A percentile compares a stretch with the other conserved stretches of the same genome.
These are phyloP conservation scores for Ibidorhyncha struthersii DNA, from an alignment of 2,113 vertebrate genomes.

Conservation along the genomic window DNA sequence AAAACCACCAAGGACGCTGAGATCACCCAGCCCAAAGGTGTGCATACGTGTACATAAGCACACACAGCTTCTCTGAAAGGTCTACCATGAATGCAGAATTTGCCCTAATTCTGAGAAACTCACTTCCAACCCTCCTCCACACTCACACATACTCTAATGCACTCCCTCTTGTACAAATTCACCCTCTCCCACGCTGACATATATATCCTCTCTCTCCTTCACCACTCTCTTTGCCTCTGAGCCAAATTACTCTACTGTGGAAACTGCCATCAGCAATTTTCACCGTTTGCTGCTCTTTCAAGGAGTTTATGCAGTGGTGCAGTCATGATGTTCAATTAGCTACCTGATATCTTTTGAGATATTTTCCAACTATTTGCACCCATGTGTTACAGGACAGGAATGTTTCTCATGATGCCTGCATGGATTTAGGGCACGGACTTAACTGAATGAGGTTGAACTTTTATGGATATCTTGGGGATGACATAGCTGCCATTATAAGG, in stretches of 20 bases:
- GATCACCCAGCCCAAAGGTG: neutral
- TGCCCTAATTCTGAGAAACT: conserved; percentile 38
- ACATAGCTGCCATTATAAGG: neutral
- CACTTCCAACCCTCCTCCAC: conserved; percentile 23
- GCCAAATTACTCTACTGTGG: conserved; percentile 50
- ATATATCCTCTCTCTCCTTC: conserved; percentile 29
- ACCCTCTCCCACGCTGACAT: conserved; percentile 36
- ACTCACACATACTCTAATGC: conserved; percentile 27
- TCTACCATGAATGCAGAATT: neutral
- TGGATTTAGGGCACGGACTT: neutral
- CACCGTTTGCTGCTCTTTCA: conserved; percentile 48
- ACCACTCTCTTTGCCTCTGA: conserved; percentile 38
- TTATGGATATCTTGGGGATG: neutral
- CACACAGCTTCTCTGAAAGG: neutral
- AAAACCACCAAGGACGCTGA: neutral
- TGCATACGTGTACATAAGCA: neutral
- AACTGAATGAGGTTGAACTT: neutral
- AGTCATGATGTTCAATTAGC: neutral
- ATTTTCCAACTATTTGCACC: neutral
- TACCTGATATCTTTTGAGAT: neutral
- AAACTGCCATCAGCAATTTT: conserved; percentile 58
- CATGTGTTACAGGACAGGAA: neutral
- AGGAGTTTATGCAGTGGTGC: conserved; percentile 21
- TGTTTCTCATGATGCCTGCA: neutral
- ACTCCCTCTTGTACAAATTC: conserved; percentile 3